A percentile compares a stretch with the other conserved stretches of the same genome.
phyloP scores from a whole-genome alignment of 2,113 vertebrate genomes.

The Orycteropus afer region DNA sequence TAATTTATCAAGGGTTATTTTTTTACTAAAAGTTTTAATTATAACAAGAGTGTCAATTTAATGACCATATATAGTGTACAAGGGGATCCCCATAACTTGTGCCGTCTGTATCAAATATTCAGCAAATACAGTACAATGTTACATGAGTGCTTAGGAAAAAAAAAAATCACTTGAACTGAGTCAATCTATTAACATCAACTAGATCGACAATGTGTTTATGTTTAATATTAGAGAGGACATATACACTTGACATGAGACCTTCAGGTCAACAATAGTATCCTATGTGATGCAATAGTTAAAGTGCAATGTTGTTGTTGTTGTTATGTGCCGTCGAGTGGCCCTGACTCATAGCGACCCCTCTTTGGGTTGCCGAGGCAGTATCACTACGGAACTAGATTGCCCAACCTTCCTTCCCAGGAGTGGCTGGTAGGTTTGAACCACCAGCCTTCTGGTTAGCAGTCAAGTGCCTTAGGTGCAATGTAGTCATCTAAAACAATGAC shows the following conservation, averaged over 20 bases:
- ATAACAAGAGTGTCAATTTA: not conserved
- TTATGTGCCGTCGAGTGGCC: too few relatives aligned
- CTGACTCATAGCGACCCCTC: too few relatives aligned
- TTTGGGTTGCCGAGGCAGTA: too few relatives aligned
- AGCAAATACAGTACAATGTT: not conserved
- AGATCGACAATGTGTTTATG: not conserved
- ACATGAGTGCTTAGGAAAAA: not conserved
- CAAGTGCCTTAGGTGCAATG: too few relatives aligned
- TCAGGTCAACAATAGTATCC: not conserved
- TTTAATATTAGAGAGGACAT: not conserved
- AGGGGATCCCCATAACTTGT: not conserved
- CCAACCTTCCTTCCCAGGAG: too few relatives aligned
- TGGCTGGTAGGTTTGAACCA: too few relatives aligned
- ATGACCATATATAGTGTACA: not conserved
- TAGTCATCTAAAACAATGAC: not conserved
- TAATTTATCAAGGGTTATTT: not conserved
- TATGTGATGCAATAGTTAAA: not conserved
- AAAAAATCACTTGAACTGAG: not conserved
- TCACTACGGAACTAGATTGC: too few relatives aligned
- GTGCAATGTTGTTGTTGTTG: too few relatives aligned
- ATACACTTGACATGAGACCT: not conserved
- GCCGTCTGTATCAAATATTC: not conserved
- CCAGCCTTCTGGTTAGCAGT: too few relatives aligned
- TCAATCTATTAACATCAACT: not conserved
- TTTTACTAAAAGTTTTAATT: conserved; percentile 3